Percentiles rank a stretch among this genome's conserved stretches.
Evolutionary conservation across 2,888 invertebrate species (phyloP).

Genomic region (Myopa tessellatipennis): DNA sequence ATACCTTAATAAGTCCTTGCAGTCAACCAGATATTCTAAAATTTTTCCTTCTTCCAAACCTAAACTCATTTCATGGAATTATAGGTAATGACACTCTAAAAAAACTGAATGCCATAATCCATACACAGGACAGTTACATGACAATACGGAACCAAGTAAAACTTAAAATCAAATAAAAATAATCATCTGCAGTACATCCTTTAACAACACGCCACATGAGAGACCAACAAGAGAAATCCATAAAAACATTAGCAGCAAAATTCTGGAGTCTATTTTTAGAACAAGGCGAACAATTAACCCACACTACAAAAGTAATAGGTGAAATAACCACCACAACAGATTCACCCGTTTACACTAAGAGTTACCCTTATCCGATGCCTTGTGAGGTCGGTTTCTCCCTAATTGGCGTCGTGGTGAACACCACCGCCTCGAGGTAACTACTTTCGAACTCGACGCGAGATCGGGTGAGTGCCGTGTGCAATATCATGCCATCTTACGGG

Average conservation of each 20-base stretch:
- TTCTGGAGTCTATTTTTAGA: slow-evolving; percentile 25
- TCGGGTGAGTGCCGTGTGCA: too few species aligned
- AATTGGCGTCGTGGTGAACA: too few species aligned
- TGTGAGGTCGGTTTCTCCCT: too few species aligned
- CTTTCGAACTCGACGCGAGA: too few species aligned
- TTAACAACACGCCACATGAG: slow-evolving; percentile 25
- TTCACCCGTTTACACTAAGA: slow-evolving; percentile 13
- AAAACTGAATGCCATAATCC: neutral
- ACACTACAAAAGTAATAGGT: slow-evolving; percentile 36
- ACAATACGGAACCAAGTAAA: slow-evolving; percentile 26
- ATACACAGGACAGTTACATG: slow-evolving; percentile 36
- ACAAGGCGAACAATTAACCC: slow-evolving; percentile 31
- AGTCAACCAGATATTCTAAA: too few species aligned
- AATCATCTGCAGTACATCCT: neutral
- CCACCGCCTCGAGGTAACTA: too few species aligned
- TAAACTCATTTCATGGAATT: neutral
- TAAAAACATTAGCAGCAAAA: slow-evolving; percentile 13
- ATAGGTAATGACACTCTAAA: neutral
- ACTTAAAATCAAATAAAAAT: slow-evolving; percentile 14
- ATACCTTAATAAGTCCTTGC: neutral
- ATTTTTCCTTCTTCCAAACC: too few species aligned
- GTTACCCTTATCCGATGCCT: slow-evolving; percentile 34
- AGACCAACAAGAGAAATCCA: slow-evolving; percentile 16
- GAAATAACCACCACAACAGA: too few species aligned
- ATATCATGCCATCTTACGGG: too few species aligned